Conservation (phyloP, 2,797 vertebrate genomes). For the Carduelis carduelis region DNA sequence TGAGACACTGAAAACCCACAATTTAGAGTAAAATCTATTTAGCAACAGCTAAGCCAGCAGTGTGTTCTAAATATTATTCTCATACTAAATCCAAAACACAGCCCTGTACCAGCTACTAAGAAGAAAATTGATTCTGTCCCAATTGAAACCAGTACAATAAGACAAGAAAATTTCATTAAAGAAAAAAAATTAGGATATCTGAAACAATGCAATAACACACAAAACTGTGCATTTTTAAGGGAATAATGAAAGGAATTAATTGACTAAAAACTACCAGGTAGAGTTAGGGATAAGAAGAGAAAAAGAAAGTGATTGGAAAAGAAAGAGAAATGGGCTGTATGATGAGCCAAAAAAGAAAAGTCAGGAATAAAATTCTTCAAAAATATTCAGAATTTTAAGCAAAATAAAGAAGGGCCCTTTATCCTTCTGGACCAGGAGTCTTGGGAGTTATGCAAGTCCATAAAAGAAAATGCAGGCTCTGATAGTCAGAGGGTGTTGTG, state of each 20-base stretch:
- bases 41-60: neutral
- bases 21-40: neutral
- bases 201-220: rapidly evolving
- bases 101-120: neutral
- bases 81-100: neutral
- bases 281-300: neutral
- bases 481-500: neutral
- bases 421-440: neutral
- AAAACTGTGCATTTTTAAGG: neutral
- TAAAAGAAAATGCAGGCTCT: neutral
- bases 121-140: neutral
- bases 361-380: neutral
- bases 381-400: neutral
- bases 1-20: neutral
- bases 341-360: neutral
- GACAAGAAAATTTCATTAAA: neutral
- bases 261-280: neutral
- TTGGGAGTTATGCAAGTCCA: neutral
- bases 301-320: neutral
- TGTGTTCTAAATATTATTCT: neutral
- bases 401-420: neutral
- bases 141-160: rapidly evolving
- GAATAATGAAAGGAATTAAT: neutral
- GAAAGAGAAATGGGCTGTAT: neutral
- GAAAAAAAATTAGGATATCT: neutral